Percentiles rank a stretch among this genome's conserved stretches.
phyloP scores from a whole-genome alignment of 2,888 invertebrate species.

The Hyposoter dolosus region DNA sequence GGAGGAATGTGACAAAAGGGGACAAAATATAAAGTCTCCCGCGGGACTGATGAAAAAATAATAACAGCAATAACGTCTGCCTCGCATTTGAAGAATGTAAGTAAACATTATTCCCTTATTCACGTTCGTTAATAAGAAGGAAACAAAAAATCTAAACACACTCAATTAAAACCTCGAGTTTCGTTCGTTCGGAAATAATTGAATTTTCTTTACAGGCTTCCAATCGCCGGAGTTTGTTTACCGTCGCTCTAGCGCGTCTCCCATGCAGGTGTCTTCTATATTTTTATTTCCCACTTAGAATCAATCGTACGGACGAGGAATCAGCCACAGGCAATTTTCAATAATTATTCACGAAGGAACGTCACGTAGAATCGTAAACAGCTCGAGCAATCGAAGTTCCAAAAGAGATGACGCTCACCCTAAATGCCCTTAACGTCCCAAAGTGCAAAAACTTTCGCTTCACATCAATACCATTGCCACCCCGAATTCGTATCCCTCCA shows the following conservation, averaged over 20 bases:
- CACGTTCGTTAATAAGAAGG: neutral
- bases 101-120: neutral
- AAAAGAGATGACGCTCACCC: neutral
- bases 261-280: constrained; percentile 35
- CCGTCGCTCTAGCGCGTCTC: constrained; percentile 19
- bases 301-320: constrained; percentile 32
- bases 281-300: constrained; percentile 59
- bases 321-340: constrained; percentile 56
- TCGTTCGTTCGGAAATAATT: constrained; percentile 25
- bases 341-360: constrained; percentile 60
- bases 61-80: constrained; percentile 27
- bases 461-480: constrained; percentile 17
- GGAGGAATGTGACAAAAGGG: constrained; percentile 29
- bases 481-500: constrained; percentile 21
- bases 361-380: neutral
- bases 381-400: constrained; percentile 8
- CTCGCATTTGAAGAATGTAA: neutral
- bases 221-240: constrained; percentile 33
- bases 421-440: neutral
- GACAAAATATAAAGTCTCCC: constrained; percentile 5
- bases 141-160: constrained; percentile 10
- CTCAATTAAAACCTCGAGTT: constrained; percentile 25
- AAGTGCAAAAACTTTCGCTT: constrained; percentile 29
- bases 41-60: constrained; percentile 38
- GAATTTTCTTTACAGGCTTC: constrained; percentile 10